Conservation (phyloP, 2,888 invertebrate genomes). For the Caenorhabditis sp. region DNA sequence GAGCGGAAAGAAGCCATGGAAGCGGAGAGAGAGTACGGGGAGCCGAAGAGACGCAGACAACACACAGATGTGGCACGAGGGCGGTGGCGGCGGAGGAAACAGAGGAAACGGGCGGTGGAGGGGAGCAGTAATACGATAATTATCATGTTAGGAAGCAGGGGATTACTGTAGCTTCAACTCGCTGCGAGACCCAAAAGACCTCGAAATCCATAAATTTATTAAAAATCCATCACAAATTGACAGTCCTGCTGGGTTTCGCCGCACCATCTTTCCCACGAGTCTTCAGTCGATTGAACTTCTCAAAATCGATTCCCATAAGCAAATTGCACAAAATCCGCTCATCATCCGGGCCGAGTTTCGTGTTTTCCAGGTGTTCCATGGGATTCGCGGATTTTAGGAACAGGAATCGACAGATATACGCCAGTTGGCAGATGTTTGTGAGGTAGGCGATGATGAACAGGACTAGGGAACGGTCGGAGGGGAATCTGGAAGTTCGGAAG, state of each 20-base stretch:
- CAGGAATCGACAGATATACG: constrained; percentile 44
- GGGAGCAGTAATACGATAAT: too few species aligned
- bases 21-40: too few species aligned
- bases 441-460: constrained; percentile 54
- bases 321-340: constrained; percentile 58
- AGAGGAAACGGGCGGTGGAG: too few species aligned
- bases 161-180: too few species aligned
- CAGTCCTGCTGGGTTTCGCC: constrained; percentile 50
- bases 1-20: too few species aligned
- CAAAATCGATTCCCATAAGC: constrained; percentile 66
- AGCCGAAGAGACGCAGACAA: too few species aligned
- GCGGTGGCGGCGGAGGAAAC: too few species aligned
- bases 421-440: constrained; percentile 53
- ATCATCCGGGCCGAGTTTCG: constrained; percentile 56
- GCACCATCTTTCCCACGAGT: constrained; percentile 16
- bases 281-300: constrained; percentile 54
- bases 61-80: too few species aligned
- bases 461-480: constrained; percentile 56
- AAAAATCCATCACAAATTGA: constrained; percentile 47
- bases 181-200: too few species aligned
- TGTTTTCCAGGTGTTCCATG: constrained; percentile 15
- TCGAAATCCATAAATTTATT: neutral
- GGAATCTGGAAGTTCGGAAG: constrained; percentile 28
- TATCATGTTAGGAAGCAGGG: too few species aligned
- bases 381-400: constrained; percentile 10